Evolutionary conservation across 2,113 vertebrate genomes (phyloP), one percentile per base, ranked within the genome.

Genomic region (Dissostichus mawsoni): DNA sequence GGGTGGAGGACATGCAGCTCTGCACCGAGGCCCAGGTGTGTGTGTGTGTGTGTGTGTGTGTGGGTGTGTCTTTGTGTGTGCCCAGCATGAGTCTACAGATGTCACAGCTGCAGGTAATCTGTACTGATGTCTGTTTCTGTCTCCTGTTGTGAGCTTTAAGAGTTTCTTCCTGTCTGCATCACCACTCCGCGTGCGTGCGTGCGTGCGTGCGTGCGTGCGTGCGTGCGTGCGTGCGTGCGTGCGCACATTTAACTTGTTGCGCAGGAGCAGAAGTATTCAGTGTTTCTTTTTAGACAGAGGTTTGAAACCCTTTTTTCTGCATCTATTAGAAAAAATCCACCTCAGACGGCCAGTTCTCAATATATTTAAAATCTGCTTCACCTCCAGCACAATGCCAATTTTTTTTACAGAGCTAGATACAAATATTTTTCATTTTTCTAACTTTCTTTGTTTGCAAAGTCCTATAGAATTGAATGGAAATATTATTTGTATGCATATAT

Each of bases 1-100:
- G 97, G 67, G 97, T 99, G 81, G 98, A 99, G 92, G 98, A 99
- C 94, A 97, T 97, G 96, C 97, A 98, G 77, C 96, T 99, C 47
- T 98, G 98, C 93, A 97, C 97, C 1, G 98, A 99, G 93, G 98
- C 98, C 9, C 93, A 94, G 93, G 93, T 94, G 47, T 66, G 36
- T 75, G 76, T 48, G 55, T 70, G 63, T 67, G 44, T 33, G 44
- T 73, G 63, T 68, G 45, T 48, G 20, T 23, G 50, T 52, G 44
- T 63, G n/a, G n/a, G n/a, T n/a, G n/a, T n/a, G n/a, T n/a, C n/a
- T n/a, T n/a, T n/a, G 63, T 59, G 47, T 44, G 51, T 48, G 80
- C 61, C 48, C 44, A 1, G 52, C 63, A 12, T 50, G 64, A 62
- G 6, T 17, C n/a, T 67, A 50, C 59, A 20, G 48, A 13, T 13